Conservation (phyloP, 2,888 invertebrate species). For the Pseudococcus viburni region DNA sequence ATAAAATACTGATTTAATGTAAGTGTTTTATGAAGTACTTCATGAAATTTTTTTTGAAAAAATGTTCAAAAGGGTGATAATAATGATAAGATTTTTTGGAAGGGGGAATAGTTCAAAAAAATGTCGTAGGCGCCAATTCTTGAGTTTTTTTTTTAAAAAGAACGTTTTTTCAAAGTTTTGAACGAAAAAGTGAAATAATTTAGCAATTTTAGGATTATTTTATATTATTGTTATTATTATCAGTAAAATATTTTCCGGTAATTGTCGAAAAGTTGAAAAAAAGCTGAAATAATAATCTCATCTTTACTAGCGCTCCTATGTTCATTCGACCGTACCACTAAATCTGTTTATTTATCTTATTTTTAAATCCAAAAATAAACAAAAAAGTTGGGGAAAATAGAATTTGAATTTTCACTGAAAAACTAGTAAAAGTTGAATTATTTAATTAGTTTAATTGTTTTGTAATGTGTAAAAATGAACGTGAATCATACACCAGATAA, state of each 20-base stretch:
- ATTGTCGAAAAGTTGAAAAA: background rate
- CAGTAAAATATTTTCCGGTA: background rate
- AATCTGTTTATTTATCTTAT: background rate
- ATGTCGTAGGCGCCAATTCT: background rate
- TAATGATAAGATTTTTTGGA: background rate
- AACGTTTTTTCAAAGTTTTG: background rate
- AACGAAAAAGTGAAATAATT: background rate
- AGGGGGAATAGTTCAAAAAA: background rate
- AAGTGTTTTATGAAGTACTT: background rate
- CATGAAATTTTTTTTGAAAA: background rate
- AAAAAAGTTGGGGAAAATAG: conserved; percentile 61
- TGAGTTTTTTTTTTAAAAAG: background rate
- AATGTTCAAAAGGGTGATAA: background rate
- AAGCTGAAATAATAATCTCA: background rate
- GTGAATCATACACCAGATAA: conserved; percentile 41
- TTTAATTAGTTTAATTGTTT: conserved; percentile 39
- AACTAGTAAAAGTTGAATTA: background rate
- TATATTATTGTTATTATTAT: background rate
- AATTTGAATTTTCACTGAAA: conserved; percentile 38
- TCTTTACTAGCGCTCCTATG: background rate
- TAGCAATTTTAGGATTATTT: background rate
- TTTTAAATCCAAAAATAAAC: conserved; percentile 60
- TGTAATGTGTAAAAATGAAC: conserved; percentile 59
- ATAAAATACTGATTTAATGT: background rate
- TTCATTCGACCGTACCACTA: background rate